phyloP scores from a whole-genome alignment of 1,140 invertebrate species.

The Saccostrea glomerata region DNA sequence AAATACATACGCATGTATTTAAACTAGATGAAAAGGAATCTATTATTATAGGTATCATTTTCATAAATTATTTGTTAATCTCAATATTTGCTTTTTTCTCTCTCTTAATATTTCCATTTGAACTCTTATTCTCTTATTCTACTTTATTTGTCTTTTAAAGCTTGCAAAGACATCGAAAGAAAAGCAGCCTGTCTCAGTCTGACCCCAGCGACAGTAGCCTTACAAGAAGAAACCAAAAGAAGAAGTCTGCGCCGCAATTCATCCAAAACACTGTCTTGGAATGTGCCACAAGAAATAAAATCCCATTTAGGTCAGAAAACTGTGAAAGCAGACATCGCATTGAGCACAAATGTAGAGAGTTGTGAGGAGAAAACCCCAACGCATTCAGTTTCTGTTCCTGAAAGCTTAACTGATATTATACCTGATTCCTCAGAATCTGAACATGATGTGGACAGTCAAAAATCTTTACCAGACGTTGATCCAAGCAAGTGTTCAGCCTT shows the following conservation, averaged over 20 bases:
- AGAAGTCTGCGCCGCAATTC: neutral
- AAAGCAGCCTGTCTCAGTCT: neutral
- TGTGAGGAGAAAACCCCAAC: neutral
- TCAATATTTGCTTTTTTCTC: neutral
- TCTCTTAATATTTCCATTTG: neutral
- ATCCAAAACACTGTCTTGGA: neutral
- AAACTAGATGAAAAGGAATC: neutral
- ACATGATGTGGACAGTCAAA: neutral
- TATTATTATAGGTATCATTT: neutral
- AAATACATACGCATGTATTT: neutral
- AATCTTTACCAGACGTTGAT: constrained; percentile 3
- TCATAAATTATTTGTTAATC: neutral
- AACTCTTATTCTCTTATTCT: neutral
- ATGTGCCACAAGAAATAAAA: neutral
- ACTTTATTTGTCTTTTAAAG: neutral
- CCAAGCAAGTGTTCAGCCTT: neutral
- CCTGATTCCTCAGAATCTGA: neutral
- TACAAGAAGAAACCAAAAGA: neutral
- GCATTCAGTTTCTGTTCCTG: neutral
- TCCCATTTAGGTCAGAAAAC: neutral
- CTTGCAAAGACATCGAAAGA: neutral
- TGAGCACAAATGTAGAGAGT: neutral
- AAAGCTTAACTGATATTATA: neutral
- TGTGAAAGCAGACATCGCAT: neutral
- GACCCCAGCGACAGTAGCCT: neutral